These are phyloP conservation scores for Enoplolaimus lenunculus DNA, from an alignment of 2,888 invertebrate genomes.

Conservation along the genomic window DNA sequence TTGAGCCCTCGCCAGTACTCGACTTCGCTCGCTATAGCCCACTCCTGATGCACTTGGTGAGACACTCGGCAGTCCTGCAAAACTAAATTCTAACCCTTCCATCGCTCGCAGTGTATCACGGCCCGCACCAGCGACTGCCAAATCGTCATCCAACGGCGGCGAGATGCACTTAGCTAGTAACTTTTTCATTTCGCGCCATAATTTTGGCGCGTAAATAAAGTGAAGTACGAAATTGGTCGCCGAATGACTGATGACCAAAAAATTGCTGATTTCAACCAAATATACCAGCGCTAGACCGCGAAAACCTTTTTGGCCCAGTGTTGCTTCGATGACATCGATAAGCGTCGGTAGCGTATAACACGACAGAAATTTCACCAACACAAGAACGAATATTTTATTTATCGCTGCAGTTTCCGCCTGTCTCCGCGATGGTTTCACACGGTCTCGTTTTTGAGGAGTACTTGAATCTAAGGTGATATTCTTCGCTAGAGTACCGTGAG, in stretches of 20 bases:
- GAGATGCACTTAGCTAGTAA: background rate
- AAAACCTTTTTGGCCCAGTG: constrained; percentile 5
- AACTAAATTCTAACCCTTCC: too few relatives aligned
- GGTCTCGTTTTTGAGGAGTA: too few relatives aligned
- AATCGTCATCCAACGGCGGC: background rate
- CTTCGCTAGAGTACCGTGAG: too few relatives aligned
- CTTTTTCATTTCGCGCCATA: background rate
- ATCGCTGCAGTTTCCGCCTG: background rate
- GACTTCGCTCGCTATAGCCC: too few relatives aligned
- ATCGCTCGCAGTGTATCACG: too few relatives aligned
- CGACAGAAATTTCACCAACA: constrained; percentile 8
- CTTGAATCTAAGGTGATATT: too few relatives aligned
- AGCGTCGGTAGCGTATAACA: constrained; percentile 16
- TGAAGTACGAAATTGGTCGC: constrained; percentile 13
- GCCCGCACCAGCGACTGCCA: too few relatives aligned
- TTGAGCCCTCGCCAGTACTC: too few relatives aligned
- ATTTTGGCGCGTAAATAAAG: constrained; percentile 1
- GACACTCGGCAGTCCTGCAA: too few relatives aligned
- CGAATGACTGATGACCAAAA: constrained; percentile 12
- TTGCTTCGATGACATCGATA: constrained; percentile 5
- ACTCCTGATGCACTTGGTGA: too few relatives aligned
- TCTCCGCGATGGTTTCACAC: too few relatives aligned
- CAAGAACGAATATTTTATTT: constrained; percentile 10
- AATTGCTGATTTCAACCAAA: constrained; percentile 14
- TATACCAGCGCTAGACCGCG: background rate